Percentiles rank a stretch among this genome's conserved stretches.
phyloP scores from a whole-genome alignment of 1,140 invertebrate species.

The Mercenaria mercenaria region DNA sequence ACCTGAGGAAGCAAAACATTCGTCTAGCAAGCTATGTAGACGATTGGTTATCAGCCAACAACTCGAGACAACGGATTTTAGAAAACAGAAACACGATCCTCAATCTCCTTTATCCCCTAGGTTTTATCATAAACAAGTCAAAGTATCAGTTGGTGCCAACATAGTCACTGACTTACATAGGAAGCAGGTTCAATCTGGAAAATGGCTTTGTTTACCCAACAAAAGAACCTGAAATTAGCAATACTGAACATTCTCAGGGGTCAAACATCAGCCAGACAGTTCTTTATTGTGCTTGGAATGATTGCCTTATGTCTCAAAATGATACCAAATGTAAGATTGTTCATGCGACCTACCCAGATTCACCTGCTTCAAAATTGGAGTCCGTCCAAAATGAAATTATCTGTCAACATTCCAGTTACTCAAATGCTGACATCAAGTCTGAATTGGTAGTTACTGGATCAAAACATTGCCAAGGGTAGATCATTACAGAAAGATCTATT shows the following conservation, averaged over 20 bases:
- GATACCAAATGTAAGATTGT: slow-evolving; percentile 38
- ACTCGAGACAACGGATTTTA: background rate
- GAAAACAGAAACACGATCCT: background rate
- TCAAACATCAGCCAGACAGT: background rate
- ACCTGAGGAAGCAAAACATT: background rate
- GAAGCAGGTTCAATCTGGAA: slow-evolving; percentile 4
- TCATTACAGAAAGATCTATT: background rate
- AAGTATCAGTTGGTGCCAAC: background rate
- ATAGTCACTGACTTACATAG: background rate
- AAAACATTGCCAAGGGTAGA: slow-evolving; percentile 52
- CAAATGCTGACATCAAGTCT: background rate
- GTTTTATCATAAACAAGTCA: slow-evolving; percentile 23
- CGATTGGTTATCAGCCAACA: slow-evolving; percentile 21
- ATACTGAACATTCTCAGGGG: background rate
- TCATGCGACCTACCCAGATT: slow-evolving; percentile 59
- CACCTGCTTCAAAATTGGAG: slow-evolving; percentile 46
- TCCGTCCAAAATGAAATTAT: slow-evolving; percentile 9
- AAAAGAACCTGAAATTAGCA: background rate
- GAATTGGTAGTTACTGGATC: slow-evolving; percentile 11
- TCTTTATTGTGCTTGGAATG: slow-evolving; percentile 9
- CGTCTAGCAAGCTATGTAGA: slow-evolving; percentile 46
- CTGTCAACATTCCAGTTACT: background rate
- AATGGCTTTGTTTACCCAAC: slow-evolving; percentile 10
- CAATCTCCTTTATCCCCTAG: slow-evolving; percentile 19
- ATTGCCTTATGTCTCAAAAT: slow-evolving; percentile 31